Evolutionary conservation across 2,888 invertebrate genomes (phyloP).

Genomic region (Lacanobia oleracea): DNA sequence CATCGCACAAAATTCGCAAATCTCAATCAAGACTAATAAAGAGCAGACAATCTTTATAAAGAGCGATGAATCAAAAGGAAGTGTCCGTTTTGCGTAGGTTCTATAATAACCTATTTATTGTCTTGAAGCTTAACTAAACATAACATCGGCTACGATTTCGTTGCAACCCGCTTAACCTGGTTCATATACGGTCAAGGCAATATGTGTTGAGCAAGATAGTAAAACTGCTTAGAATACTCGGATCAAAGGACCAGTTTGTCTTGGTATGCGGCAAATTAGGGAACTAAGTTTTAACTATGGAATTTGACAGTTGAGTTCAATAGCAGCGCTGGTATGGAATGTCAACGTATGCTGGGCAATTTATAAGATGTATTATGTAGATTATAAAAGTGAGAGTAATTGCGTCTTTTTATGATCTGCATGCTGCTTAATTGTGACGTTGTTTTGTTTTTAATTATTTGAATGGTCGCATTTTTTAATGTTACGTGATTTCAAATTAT

Average conservation of each 20-base stretch:
- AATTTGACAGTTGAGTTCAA: constrained; percentile 6
- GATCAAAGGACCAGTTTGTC: constrained; percentile 27
- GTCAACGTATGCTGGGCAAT: constrained; percentile 22
- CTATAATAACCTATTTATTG: constrained; percentile 62
- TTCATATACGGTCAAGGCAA: constrained; percentile 63
- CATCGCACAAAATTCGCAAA: constrained; percentile 53
- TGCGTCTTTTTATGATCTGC: constrained; percentile 15
- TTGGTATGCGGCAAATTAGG: constrained; percentile 24
- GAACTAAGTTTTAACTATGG: constrained; percentile 19
- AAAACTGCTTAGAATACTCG: constrained; percentile 56
- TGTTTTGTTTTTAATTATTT: constrained; percentile 9
- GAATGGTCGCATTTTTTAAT: neutral
- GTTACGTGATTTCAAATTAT: neutral
- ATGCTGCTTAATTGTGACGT: constrained; percentile 8
- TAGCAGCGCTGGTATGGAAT: constrained; percentile 9
- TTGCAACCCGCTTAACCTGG: constrained; percentile 56
- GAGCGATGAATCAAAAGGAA: constrained; percentile 69
- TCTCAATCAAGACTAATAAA: constrained; percentile 61
- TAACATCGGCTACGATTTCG: constrained; percentile 51
- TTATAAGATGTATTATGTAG: constrained; percentile 47
- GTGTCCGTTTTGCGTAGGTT: constrained; percentile 65
- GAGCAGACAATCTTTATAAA: constrained; percentile 61
- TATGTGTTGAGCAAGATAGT: constrained; percentile 59
- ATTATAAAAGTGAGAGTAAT: constrained; percentile 62
- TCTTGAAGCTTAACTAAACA: constrained; percentile 50